Base-by-base conservation (phyloP, 2,113 vertebrate species). In the Oncorhynchus keta region DNA sequence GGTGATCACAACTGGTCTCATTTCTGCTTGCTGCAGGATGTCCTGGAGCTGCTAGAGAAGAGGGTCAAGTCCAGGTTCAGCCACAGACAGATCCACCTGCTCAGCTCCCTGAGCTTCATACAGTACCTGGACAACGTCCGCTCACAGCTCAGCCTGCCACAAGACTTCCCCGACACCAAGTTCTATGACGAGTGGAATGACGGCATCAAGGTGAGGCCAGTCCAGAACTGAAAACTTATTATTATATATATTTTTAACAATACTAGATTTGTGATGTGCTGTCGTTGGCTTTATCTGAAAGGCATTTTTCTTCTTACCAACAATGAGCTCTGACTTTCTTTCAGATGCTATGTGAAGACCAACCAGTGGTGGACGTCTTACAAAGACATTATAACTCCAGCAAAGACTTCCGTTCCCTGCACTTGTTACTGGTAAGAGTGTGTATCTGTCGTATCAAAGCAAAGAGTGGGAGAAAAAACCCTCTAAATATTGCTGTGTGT, bases 51-150 rank as follows among this genome's bases (percentile, higher is more conserved):
- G 76, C 79, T 99, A 86, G 98, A 99, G 90, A 99, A 99, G 87
- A 94, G 98, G 78, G 98, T 99, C 6, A 99, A 99, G 85, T 99
- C 98, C 0, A 90, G 97, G 73, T 99, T 99, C 83, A 99, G 97
- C 30, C 98, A 99, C 88, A 90, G 97, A 71, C 98, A 98, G 93
- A 99, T 99, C 79, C 94, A 97, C 81, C 76, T 99, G 86, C 83
- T 94, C 77, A 96, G 92, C 86, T 89, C 92, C 57, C 91, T 94
- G 84, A 91, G 86, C 61, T 97, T 98, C 83, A 48, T 80, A 48
- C 93, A 95, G 73, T 98, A 97, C 81, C 18, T 94, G 12, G 91
- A 91, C 71, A 93, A 92, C 70, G 95, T 96, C 83, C 87, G 85
- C 73, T 86, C 90, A 0, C 95, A 96, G 48, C 94, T 99, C 83